Conservation (phyloP, 2,888 invertebrate genomes). For the Leptinotarsa haldemani region DNA sequence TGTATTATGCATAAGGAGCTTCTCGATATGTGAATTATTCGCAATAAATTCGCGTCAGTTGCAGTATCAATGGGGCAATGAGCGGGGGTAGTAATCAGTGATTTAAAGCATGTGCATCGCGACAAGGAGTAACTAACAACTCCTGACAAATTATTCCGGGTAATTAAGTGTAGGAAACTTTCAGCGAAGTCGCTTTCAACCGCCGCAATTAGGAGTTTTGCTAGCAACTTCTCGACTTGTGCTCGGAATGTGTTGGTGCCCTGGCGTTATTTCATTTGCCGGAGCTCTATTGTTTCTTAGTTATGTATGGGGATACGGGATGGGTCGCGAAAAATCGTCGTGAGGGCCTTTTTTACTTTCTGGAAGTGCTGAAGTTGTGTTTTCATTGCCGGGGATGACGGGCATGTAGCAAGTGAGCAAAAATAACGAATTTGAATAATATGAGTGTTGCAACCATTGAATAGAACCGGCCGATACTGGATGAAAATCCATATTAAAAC, state of each 20-base stretch:
- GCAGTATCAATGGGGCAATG: conserved; percentile 23
- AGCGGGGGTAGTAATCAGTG: background rate
- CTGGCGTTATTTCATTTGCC: conserved; percentile 14
- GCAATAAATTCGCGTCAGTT: conserved; percentile 23
- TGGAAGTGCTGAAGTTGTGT: background rate
- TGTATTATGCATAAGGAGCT: no score
- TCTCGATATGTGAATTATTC: no score
- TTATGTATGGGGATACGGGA: conserved; percentile 9
- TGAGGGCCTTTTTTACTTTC: background rate
- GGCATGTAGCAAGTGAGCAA: background rate
- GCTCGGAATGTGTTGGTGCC: conserved; percentile 20
- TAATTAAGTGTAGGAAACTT: conserved; percentile 71
- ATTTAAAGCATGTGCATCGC: conserved; percentile 24
- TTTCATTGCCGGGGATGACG: background rate
- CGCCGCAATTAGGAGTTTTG: conserved; percentile 29
- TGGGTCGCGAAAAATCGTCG: conserved; percentile 10
- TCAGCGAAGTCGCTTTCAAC: conserved; percentile 47
- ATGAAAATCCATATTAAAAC: no score
- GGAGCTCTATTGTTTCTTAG: conserved; percentile 12
- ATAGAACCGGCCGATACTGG: no score
- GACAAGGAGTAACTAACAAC: conserved; percentile 58
- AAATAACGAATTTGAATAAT: background rate
- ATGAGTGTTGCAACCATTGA: background rate
- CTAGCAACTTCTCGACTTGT: conserved; percentile 21
- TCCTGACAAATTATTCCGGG: conserved; percentile 71